A percentile compares a stretch with the other conserved stretches of the same genome.
Conservation (phyloP, 2,113 vertebrate species). For the Larimichthys crocea region DNA sequence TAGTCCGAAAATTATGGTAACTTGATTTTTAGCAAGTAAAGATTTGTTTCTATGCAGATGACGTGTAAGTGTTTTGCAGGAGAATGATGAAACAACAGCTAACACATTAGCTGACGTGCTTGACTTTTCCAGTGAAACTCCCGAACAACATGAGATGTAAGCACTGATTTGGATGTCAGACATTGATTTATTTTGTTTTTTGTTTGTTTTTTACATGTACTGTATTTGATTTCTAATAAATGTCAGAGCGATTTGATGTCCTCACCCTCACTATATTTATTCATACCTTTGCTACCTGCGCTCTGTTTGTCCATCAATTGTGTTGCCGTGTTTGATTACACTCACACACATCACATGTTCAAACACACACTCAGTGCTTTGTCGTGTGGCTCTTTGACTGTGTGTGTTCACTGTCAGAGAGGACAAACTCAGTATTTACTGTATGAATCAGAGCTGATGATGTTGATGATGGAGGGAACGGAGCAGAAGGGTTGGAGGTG, state of each 20-base stretch:
- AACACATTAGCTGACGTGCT: no score
- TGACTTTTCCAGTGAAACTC: no score
- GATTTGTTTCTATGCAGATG: no score
- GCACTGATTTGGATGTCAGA: no score
- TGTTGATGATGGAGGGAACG: conserved; percentile 22
- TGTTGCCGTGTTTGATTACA: conserved; percentile 5
- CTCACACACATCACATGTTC: not conserved
- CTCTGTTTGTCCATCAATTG: not conserved
- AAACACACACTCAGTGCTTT: not conserved
- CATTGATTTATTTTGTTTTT: not conserved
- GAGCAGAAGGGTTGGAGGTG: not conserved
- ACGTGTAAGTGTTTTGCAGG: no score
- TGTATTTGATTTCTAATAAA: conserved; percentile 22
- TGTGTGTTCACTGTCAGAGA: conserved; percentile 12
- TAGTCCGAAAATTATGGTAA: no score
- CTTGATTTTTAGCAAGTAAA: no score
- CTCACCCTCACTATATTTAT: conserved; percentile 9
- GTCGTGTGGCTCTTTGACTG: not conserved
- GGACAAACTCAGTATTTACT: conserved; percentile 8
- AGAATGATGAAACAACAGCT: no score
- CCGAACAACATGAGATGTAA: no score
- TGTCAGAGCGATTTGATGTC: not conserved
- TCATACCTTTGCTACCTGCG: conserved; percentile 34
- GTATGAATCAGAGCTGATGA: conserved; percentile 6
- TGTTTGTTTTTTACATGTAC: not conserved